These are phyloP conservation scores for Brachymystax lenok DNA, from an alignment of 2,797 vertebrate species.

Conservation along the genomic window DNA sequence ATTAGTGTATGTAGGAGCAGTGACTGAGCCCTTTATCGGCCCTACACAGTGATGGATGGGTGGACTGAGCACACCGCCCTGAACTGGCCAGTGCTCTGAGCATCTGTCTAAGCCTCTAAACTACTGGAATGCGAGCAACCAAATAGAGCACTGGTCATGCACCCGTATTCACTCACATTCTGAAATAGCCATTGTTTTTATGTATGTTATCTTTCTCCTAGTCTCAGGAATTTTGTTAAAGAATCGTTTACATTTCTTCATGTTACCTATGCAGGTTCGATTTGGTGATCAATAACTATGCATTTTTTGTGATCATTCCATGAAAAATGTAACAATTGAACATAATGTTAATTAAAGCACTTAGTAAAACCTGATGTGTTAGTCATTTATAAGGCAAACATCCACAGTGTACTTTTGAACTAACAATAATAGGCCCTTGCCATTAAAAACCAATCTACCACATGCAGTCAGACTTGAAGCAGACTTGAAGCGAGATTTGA, in stretches of 20 bases:
- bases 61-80: conserved; percentile 63
- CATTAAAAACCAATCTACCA: conserved; percentile 18
- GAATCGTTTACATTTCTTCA: not conserved
- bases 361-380: too few species aligned
- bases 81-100: conserved; percentile 65
- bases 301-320: not conserved
- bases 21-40: conserved; percentile 70
- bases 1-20: conserved; percentile 55
- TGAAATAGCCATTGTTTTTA: not conserved
- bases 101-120: conserved; percentile 67
- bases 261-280: conserved; percentile 43
- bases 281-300: not conserved
- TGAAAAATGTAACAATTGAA: not conserved
- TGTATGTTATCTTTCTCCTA: not conserved
- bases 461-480: conserved; percentile 25
- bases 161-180: not conserved
- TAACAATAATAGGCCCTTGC: not conserved
- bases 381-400: not conserved
- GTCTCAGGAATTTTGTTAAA: not conserved
- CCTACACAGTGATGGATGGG: conserved; percentile 71
- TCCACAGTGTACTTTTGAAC: not conserved
- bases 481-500: conserved; percentile 43
- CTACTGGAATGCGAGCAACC: conserved; percentile 68
- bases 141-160: conserved; percentile 37
- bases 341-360: too few species aligned